Evolutionary conservation across 2,113 vertebrate genomes (phyloP), one percentile per base, ranked within the genome.

Genomic region (Ophthalmolycus amberensis): DNA sequence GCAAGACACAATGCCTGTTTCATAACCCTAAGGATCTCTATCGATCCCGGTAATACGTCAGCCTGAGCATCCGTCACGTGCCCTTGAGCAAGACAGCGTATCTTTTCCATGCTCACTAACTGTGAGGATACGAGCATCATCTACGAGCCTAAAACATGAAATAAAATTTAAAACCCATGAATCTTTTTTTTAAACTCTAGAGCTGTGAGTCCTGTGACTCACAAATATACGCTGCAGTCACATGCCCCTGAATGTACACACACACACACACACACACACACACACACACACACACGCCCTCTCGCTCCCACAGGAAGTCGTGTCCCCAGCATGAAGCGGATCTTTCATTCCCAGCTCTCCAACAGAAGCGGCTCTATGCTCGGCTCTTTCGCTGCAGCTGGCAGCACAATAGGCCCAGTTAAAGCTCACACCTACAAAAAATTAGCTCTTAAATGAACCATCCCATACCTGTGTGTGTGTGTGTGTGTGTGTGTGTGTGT

Each of bases 351-450:
- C 74, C 68, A 16, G 69, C 63, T 72, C 76, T 73, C 58, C 64
- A 88, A 94, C 93, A 95, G 91, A 91, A 86, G 82, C 75, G 18
- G 79, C 92, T 93, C 89, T 95, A 81, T 95, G 86, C 71, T 77
- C 37, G 0, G 44, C 48, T 66, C 83, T 85, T 81, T 75, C 60
- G 34, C 85, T 88, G 89, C 91, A 93, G 90, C 92, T 91, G 90
- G 81, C 65, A n/a, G 81, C 78, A 93, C 93, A 93, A 94, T 92
- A 90, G 81, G 40, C 81, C 81, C 87, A 88, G 89, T 92, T 91
- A 85, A 92, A 88, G 75, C 84, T 87, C 91, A 92, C 91, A 92
- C 92, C 93, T 91, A 78, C 84, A 85, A 78, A 83, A 85, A 90
- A 91, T 89, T 58, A 85, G 78, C 90, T 86, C 60, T 67, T 37